Percentiles rank a stretch among this genome's conserved stretches.
Conservation (phyloP, 2,113 vertebrate species). For the Plotosus lineatus region DNA sequence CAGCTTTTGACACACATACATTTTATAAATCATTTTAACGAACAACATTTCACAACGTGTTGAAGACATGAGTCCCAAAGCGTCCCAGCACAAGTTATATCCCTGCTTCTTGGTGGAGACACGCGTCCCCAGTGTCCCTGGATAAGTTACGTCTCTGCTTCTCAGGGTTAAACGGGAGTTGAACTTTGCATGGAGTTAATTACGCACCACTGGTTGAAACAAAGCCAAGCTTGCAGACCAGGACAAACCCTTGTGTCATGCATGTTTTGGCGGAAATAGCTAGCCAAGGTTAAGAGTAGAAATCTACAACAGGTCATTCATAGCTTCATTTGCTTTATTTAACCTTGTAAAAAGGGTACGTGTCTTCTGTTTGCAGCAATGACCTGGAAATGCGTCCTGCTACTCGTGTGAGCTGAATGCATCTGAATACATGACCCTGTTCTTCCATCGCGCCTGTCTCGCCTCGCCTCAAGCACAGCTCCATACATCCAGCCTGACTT, state of each 20-base stretch:
- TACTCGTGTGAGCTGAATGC: neutral
- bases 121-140: neutral
- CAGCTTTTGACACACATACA: neutral
- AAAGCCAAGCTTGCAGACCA: slow-evolving; percentile 11
- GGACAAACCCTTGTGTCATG: slow-evolving; percentile 1
- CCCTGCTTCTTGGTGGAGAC: neutral
- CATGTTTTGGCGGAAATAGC: slow-evolving; percentile 4
- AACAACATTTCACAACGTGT: neutral
- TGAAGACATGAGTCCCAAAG: neutral
- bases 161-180: slow-evolving; percentile 8
- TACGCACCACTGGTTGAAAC: neutral
- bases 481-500: slow-evolving; percentile 39
- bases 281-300: slow-evolving; percentile 16
- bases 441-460: neutral
- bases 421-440: slow-evolving; percentile 8
- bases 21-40: slow-evolving; percentile 2
- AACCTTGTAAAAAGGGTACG: neutral
- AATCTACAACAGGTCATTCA: slow-evolving; percentile 17
- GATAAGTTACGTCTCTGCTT: neutral
- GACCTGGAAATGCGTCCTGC: neutral
- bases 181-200: slow-evolving; percentile 32
- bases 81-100: neutral
- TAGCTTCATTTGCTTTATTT: slow-evolving; percentile 9
- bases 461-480: neutral
- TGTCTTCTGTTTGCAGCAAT: slow-evolving; percentile 7